These are phyloP conservation scores for Gasterosteus aculeatus DNA, from an alignment of 2,113 vertebrate species.

Conservation along the genomic window DNA sequence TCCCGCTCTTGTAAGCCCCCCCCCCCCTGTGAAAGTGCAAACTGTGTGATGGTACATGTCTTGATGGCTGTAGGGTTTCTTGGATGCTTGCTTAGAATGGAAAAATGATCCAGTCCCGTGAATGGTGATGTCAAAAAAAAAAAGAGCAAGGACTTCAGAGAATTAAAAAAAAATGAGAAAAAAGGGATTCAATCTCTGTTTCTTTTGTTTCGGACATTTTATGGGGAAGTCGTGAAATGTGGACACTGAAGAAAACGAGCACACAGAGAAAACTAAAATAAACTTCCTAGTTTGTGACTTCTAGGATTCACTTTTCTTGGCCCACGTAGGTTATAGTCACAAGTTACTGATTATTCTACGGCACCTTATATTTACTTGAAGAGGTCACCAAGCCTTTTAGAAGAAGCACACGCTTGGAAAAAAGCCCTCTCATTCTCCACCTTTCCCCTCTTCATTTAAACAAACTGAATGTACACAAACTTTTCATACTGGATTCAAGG, in stretches of 20 bases:
- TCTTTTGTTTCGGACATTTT: slow-evolving; percentile 2
- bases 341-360: neutral
- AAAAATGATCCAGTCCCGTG: slow-evolving; percentile 67
- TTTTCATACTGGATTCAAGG: neutral
- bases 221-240: neutral
- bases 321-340: neutral
- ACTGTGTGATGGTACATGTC: slow-evolving; percentile 77
- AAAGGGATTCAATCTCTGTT: slow-evolving; percentile 14
- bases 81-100: slow-evolving; percentile 76
- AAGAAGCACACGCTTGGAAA: neutral
- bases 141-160: slow-evolving; percentile 58
- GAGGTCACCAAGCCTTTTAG: neutral
- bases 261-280: neutral
- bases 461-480: too few species aligned
- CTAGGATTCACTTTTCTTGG: neutral
- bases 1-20: neutral
- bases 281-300: neutral
- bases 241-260: neutral
- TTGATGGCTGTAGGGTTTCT: slow-evolving; percentile 74
- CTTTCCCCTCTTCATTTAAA: neutral
- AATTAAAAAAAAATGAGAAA: slow-evolving; percentile 55
- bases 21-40: slow-evolving; percentile 74
- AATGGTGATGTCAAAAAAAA: slow-evolving; percentile 75
- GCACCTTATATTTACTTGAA: neutral
- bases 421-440: neutral